phyloP scores from a whole-genome alignment of 1,140 invertebrate species.

The Drosophila serrata region DNA sequence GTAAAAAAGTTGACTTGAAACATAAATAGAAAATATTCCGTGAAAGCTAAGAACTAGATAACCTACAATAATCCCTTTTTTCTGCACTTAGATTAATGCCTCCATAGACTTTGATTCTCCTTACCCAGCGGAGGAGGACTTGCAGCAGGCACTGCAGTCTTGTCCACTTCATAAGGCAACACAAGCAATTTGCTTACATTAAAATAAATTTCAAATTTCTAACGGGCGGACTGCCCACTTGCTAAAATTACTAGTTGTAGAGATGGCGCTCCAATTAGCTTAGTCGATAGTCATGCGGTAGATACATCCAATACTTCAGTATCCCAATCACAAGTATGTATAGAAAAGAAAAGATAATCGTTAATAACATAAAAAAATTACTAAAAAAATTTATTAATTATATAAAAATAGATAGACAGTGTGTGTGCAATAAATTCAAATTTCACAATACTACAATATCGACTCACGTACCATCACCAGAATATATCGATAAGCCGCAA shows the following conservation, averaged over 20 bases:
- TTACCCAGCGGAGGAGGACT: too few relatives aligned
- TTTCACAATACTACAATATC: not conserved
- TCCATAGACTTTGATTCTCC: too few relatives aligned
- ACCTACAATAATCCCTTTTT: too few relatives aligned
- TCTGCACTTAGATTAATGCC: too few relatives aligned
- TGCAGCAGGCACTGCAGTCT: too few relatives aligned
- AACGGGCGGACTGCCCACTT: not conserved
- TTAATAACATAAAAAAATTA: not conserved
- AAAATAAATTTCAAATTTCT: not conserved
- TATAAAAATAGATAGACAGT: not conserved
- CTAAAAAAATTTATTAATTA: not conserved
- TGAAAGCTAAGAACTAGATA: too few relatives aligned
- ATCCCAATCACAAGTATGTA: not conserved
- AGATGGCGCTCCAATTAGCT: too few relatives aligned
- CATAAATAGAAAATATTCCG: too few relatives aligned
- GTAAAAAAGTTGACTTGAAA: too few relatives aligned
- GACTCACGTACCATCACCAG: not conserved
- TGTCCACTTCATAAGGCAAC: too few relatives aligned
- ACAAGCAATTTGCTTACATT: not conserved
- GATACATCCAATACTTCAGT: not conserved
- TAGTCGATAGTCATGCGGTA: too few relatives aligned
- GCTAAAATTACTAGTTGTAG: not conserved
- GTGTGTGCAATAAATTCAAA: not conserved
- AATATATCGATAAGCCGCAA: slow-evolving; percentile 14
- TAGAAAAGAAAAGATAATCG: too few relatives aligned